Conservation (phyloP, 23 tunicate genomes). For the Botrylloides violaceus region DNA sequence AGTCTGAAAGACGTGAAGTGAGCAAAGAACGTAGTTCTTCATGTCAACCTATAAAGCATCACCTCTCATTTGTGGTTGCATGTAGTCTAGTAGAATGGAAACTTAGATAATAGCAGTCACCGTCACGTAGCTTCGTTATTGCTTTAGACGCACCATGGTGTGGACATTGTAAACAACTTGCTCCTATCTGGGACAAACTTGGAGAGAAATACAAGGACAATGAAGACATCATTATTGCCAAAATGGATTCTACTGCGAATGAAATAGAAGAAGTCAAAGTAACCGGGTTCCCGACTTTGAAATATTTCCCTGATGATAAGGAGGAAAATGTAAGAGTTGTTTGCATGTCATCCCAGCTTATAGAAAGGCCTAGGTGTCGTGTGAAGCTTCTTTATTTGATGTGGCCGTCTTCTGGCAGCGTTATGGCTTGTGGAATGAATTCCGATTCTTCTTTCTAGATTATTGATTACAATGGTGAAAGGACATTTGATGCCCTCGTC, state of each 20-base stretch:
- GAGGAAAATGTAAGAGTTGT: constrained; percentile 22
- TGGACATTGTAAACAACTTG: constrained; percentile 94
- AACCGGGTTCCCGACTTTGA: constrained; percentile 92
- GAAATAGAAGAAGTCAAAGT: constrained; percentile 76
- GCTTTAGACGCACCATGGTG: constrained; percentile 99
- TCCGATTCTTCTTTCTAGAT: constrained; percentile 25
- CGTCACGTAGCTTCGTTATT: background rate
- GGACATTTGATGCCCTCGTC: constrained; percentile 79
- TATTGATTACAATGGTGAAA: constrained; percentile 81
- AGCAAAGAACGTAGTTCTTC: no score
- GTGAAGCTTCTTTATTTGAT: background rate
- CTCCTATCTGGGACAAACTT: constrained; percentile 86
- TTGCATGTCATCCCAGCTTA: no score
- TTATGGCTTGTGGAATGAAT: background rate
- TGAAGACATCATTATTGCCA: constrained; percentile 82
- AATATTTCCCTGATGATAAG: constrained; percentile 74
- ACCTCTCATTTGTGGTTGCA: background rate
- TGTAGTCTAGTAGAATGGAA: background rate
- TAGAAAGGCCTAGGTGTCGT: no score
- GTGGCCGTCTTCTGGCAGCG: background rate
- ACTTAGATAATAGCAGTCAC: no score
- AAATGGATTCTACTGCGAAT: constrained; percentile 94
- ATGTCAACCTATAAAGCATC: background rate
- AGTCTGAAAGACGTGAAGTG: constrained; percentile 22
- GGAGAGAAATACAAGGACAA: constrained; percentile 61